Evolutionary conservation across 2,888 invertebrate species (phyloP).

Genomic region (Junonia oenone): DNA sequence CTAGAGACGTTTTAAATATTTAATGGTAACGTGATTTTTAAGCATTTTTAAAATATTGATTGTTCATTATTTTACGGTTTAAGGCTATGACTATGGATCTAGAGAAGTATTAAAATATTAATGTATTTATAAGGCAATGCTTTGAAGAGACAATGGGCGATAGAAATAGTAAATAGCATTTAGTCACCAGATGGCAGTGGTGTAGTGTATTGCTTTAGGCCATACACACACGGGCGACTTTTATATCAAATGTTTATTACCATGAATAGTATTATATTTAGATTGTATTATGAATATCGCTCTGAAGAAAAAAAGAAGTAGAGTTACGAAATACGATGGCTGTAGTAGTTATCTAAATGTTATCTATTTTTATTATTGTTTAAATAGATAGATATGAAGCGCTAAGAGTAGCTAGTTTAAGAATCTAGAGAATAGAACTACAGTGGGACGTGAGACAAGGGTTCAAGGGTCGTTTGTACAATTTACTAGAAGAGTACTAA

Average conservation of each 20-base stretch:
- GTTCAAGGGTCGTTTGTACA: constrained; percentile 67
- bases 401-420: constrained; percentile 32
- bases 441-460: constrained; percentile 74
- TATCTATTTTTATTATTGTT: constrained; percentile 4
- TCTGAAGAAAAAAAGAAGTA: background rate
- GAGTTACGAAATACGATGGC: background rate
- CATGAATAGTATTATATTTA: background rate
- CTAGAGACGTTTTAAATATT: background rate
- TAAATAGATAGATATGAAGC: constrained; percentile 10
- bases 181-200: background rate
- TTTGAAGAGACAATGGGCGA: background rate
- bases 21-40: background rate
- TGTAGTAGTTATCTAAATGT: background rate
- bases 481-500: constrained; percentile 52
- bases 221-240: background rate
- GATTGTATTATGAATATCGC: background rate
- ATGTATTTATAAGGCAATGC: background rate
- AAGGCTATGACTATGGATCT: constrained; percentile 1
- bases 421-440: constrained; percentile 52
- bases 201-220: background rate
- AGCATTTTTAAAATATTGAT: background rate
- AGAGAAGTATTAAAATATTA: constrained; percentile 5
- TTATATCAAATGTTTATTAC: background rate
- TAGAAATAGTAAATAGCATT: background rate
- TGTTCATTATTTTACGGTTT: background rate